Conservation (phyloP, 1,140 invertebrate species). For the Drosophila tsacasi region DNA sequence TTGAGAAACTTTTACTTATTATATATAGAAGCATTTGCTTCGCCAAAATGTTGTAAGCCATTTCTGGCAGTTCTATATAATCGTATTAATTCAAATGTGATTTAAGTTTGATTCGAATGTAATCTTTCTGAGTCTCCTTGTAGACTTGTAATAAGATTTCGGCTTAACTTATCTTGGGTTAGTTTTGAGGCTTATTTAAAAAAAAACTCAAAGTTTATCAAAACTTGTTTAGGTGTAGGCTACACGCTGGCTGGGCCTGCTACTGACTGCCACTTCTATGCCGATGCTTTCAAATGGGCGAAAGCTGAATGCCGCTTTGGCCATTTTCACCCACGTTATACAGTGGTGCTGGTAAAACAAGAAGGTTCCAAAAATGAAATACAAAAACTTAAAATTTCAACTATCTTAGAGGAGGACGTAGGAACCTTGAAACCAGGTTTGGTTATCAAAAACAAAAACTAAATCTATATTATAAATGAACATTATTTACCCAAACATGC, state of each 20-base stretch:
- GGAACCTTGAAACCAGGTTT: too few species aligned
- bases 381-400: too few species aligned
- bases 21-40: neutral
- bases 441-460: too few species aligned
- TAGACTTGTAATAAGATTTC: neutral
- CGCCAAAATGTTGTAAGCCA: too few species aligned
- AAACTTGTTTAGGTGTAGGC: conserved; percentile 6
- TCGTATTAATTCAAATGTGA: neutral
- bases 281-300: conserved; percentile 70
- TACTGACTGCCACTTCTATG: conserved; percentile 29
- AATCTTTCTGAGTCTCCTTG: neutral
- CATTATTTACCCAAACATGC: too few species aligned
- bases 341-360: neutral
- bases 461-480: too few species aligned
- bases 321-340: conserved; percentile 73
- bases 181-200: neutral
- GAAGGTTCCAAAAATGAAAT: neutral
- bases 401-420: too few species aligned
- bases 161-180: neutral
- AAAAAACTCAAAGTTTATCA: neutral
- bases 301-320: conserved; percentile 77
- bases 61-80: neutral
- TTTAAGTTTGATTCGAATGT: neutral
- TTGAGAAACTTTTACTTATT: neutral
- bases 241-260: conserved; percentile 5